Evolutionary conservation across 1,140 invertebrate genomes (phyloP).

Genomic region (Cecropterus lyciades): DNA sequence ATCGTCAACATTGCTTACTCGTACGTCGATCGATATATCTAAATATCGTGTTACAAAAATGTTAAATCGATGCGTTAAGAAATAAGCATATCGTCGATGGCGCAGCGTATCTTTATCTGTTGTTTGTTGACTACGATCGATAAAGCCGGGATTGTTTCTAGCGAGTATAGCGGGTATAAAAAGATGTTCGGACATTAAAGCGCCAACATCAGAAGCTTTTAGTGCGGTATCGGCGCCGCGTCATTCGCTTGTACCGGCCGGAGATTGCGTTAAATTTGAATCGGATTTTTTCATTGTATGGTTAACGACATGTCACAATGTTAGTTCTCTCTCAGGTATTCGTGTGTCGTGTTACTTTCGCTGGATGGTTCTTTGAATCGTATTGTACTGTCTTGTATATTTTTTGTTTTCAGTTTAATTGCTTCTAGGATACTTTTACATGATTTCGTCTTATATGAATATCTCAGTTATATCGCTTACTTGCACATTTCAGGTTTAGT

Average conservation of each 20-base stretch:
- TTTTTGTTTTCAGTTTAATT: too few species aligned
- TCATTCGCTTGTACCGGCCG: constrained; percentile 62
- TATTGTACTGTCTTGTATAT: neutral
- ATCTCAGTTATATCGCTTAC: too few species aligned
- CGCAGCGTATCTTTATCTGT: neutral
- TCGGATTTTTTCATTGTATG: constrained; percentile 37
- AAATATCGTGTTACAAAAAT: neutral
- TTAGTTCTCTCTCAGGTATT: neutral
- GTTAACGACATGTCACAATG: constrained; percentile 9
- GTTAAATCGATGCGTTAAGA: neutral
- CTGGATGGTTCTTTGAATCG: constrained; percentile 1
- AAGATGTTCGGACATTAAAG: constrained; percentile 34
- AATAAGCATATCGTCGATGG: neutral
- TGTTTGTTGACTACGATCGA: constrained; percentile 8
- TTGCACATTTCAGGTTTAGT: too few species aligned
- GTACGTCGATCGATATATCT: too few species aligned
- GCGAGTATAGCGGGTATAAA: constrained; percentile 21
- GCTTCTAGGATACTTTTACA: neutral
- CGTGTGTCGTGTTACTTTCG: constrained; percentile 5
- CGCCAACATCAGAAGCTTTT: constrained; percentile 64
- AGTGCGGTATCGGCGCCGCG: constrained; percentile 51
- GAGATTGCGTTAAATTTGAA: constrained; percentile 62
- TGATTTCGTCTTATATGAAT: too few species aligned
- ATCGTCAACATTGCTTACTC: too few species aligned
- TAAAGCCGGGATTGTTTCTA: constrained; percentile 22